phyloP scores from a whole-genome alignment of 2,113 vertebrate species.

The Opisthocomus hoazin region DNA sequence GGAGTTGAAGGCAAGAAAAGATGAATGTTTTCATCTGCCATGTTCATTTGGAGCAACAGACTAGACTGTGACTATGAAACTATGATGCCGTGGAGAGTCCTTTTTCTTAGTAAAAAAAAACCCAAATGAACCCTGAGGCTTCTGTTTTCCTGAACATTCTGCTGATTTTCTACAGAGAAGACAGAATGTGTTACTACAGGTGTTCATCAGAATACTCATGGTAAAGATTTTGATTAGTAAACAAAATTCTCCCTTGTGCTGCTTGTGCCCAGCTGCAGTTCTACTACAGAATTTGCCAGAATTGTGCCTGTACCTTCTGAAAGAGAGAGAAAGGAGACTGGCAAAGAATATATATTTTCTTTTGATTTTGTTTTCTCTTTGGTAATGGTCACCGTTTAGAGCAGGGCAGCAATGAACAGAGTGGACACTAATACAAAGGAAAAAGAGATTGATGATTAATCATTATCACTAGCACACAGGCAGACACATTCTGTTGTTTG shows the following conservation, averaged over 20 bases:
- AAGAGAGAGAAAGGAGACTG: not conserved
- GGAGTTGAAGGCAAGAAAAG: not conserved
- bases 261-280: not conserved
- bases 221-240: not conserved
- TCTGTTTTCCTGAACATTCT: not conserved
- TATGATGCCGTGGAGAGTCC: not conserved
- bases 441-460: not conserved
- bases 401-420: too few species aligned
- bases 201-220: not conserved
- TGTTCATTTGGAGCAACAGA: not conserved
- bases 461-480: not conserved
- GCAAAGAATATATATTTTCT: not conserved
- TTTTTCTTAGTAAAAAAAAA: not conserved
- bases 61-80: not conserved
- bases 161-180: not conserved
- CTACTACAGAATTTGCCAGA: not conserved
- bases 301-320: not conserved
- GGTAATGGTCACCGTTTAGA: too few species aligned
- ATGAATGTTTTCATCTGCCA: not conserved
- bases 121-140: fast-evolving
- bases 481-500: not conserved
- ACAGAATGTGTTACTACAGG: not conserved
- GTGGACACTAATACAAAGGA: not conserved
- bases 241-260: not conserved
- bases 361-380: not conserved